A percentile compares a stretch with the other conserved stretches of the same genome.
phyloP scores from a whole-genome alignment of 2,797 vertebrate species.

The Myotis planiceps region DNA sequence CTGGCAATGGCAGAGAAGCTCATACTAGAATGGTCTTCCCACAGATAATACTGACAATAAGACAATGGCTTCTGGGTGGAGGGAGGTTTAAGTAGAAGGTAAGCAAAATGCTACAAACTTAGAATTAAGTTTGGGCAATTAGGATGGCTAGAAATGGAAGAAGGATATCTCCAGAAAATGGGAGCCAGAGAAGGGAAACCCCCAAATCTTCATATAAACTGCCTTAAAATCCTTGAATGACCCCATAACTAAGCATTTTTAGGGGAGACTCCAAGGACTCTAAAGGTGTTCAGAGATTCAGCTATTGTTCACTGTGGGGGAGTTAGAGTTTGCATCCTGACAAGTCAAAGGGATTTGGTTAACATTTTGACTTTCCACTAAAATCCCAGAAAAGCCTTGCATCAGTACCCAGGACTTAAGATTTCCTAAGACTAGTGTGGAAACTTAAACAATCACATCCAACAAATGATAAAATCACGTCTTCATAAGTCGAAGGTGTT shows the following conservation, averaged over 20 bases:
- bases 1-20: background rate
- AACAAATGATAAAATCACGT: conserved; percentile 21
- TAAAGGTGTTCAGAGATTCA: background rate
- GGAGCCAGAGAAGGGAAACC: background rate
- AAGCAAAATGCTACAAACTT: background rate
- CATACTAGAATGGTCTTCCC: background rate
- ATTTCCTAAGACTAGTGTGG: background rate
- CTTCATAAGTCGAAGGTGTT: background rate
- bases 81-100: background rate
- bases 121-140: background rate
- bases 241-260: background rate
- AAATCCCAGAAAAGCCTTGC: background rate
- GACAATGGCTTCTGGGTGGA: background rate
- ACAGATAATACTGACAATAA: background rate
- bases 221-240: background rate
- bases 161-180: background rate
- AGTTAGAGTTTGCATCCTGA: background rate
- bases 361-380: background rate
- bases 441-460: background rate
- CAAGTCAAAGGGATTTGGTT: background rate
- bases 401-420: background rate
- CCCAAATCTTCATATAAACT: background rate
- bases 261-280: background rate
- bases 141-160: background rate
- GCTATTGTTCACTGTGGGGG: background rate